Conservation (phyloP, 2,797 vertebrate species). For the Hemibagrus guttatus region DNA sequence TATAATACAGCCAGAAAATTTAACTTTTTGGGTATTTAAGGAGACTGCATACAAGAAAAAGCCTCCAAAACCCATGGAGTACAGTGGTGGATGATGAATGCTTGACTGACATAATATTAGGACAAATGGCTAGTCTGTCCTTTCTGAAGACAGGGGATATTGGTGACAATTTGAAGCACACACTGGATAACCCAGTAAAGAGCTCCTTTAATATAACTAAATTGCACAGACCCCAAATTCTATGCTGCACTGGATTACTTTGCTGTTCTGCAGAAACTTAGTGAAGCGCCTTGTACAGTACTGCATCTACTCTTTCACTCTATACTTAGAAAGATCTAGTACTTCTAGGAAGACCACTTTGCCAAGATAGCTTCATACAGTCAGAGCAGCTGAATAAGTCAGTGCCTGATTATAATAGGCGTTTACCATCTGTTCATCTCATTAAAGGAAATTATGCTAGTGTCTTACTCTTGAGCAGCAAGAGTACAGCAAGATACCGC, state of each 20-base stretch:
- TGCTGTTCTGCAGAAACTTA: constrained; percentile 40
- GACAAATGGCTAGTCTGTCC: background rate
- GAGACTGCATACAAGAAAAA: background rate
- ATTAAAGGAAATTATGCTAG: constrained; percentile 13
- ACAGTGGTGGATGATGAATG: background rate
- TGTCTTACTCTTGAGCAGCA: background rate
- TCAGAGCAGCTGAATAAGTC: constrained; percentile 40
- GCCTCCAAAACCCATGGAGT: background rate
- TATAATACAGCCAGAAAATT: background rate
- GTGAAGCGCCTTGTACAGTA: constrained; percentile 59
- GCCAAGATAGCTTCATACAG: constrained; percentile 59
- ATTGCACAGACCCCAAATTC: background rate
- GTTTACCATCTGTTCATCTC: constrained; percentile 63
- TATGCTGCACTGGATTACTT: background rate
- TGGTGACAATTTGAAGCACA: background rate
- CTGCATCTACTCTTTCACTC: constrained; percentile 70
- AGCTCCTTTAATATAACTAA: background rate
- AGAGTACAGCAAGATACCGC: background rate
- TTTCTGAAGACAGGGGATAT: background rate
- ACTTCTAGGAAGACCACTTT: constrained; percentile 65
- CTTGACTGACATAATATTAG: background rate
- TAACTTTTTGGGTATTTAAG: background rate
- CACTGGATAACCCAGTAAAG: background rate
- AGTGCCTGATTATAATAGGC: constrained; percentile 63
- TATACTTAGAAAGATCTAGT: constrained; percentile 70